Evolutionary conservation across 2,113 vertebrate species (phyloP).

Genomic region (Mastomys natalensis): DNA sequence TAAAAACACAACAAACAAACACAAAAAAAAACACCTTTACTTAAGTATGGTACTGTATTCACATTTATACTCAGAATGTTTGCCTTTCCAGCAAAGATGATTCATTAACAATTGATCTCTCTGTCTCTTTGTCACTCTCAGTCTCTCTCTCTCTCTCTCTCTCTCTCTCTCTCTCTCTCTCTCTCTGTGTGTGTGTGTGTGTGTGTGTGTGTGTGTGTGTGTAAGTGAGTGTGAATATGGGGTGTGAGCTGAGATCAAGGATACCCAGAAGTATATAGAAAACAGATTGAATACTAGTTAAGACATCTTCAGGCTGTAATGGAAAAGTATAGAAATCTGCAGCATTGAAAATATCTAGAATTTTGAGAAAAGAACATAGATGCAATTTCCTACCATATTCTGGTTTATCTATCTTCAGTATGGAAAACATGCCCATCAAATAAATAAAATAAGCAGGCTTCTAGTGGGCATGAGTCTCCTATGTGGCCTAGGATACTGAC

Average conservation of each 20-base stretch:
- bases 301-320: neutral
- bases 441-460: neutral
- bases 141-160: neutral
- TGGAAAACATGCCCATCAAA: constrained; percentile 58
- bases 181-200: neutral
- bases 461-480: neutral
- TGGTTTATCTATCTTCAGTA: constrained; percentile 3
- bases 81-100: constrained; percentile 46
- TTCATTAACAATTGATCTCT: neutral
- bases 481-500: neutral
- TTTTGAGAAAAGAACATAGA: constrained; percentile 30
- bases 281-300: neutral
- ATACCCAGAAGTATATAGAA: constrained; percentile 13
- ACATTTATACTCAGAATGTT: constrained; percentile 16
- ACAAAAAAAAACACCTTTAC: neutral
- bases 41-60: neutral
- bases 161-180: neutral
- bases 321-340: constrained; percentile 56
- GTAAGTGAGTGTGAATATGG: neutral
- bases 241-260: constrained; percentile 8
- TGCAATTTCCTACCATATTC: constrained; percentile 55
- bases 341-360: constrained; percentile 59
- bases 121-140: neutral
- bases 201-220: neutral
- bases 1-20: too few species aligned